These are phyloP conservation scores for Cranoglanis bouderius DNA, from an alignment of 2,113 vertebrate species.

Conservation along the genomic window DNA sequence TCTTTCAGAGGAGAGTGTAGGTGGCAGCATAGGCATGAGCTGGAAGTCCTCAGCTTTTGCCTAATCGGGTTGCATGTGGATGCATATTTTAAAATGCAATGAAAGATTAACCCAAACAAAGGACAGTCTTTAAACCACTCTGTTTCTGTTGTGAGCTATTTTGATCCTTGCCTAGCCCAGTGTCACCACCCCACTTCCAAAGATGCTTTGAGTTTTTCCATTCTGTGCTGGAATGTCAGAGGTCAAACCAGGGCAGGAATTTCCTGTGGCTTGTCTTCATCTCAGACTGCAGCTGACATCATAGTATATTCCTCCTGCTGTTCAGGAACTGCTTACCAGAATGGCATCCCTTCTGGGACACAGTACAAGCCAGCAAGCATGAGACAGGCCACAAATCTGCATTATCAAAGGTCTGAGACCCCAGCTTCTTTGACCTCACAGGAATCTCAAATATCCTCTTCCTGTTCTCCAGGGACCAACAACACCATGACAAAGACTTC, in stretches of 20 bases:
- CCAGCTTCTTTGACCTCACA: constrained; percentile 4
- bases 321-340: constrained; percentile 14
- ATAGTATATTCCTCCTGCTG: constrained; percentile 24
- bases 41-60: not conserved
- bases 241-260: constrained; percentile 28
- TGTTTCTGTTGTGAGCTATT: constrained; percentile 26
- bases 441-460: constrained; percentile 24
- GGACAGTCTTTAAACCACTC: not conserved
- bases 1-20: constrained; percentile 6
- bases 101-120: constrained; percentile 9
- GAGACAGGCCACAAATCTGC: constrained; percentile 61
- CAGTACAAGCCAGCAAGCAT: constrained; percentile 28
- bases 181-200: constrained; percentile 23
- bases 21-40: not conserved
- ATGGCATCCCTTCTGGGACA: not conserved
- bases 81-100: not conserved
- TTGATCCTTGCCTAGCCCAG: constrained; percentile 7
- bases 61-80: not conserved
- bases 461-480: constrained; percentile 4
- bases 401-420: constrained; percentile 36
- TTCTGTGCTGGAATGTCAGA: constrained; percentile 41
- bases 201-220: constrained; percentile 36
- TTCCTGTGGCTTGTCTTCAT: constrained; percentile 30
- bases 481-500: constrained; percentile 32
- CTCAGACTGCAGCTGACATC: constrained; percentile 22